These are phyloP conservation scores for Trichoplusia ni DNA, from an alignment of 1,140 invertebrate species.

Conservation along the genomic window DNA sequence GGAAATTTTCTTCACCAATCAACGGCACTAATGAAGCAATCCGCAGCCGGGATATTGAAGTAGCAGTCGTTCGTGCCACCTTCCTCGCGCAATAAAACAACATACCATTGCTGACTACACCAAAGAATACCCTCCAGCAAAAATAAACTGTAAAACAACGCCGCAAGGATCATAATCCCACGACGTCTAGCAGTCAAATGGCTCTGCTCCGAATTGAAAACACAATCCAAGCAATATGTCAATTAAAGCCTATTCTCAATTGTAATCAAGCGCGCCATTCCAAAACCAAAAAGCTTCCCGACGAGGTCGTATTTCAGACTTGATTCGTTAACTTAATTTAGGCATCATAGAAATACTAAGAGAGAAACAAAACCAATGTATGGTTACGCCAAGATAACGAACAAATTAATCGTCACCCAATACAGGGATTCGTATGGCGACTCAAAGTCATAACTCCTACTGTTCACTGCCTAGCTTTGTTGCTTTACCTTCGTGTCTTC, in stretches of 20 bases:
- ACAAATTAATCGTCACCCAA: slow-evolving; percentile 62
- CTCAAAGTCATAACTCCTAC: slow-evolving; percentile 70
- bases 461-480: slow-evolving; percentile 78
- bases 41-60: slow-evolving; percentile 74
- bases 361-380: slow-evolving; percentile 65
- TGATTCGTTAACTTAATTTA: slow-evolving; percentile 48
- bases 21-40: slow-evolving; percentile 77
- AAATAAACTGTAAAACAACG: slow-evolving; percentile 54
- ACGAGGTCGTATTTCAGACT: slow-evolving; percentile 68
- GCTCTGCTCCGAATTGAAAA: slow-evolving; percentile 66
- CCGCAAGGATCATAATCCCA: slow-evolving; percentile 47
- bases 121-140: slow-evolving; percentile 47
- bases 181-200: slow-evolving; percentile 62
- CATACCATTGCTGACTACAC: slow-evolving; percentile 42
- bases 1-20: slow-evolving; percentile 65
- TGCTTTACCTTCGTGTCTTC: slow-evolving; percentile 80
- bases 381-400: slow-evolving; percentile 66
- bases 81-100: slow-evolving; percentile 70
- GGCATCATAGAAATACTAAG: background rate
- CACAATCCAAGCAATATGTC: slow-evolving; percentile 70
- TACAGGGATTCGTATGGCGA: slow-evolving; percentile 77
- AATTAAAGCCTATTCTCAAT: slow-evolving; percentile 64
- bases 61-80: slow-evolving; percentile 63
- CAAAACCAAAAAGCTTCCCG: slow-evolving; percentile 62
- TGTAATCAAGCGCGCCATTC: slow-evolving; percentile 64